Base-by-base conservation (phyloP, 2,888 invertebrate species). In the Cerastoderma edule region DNA sequence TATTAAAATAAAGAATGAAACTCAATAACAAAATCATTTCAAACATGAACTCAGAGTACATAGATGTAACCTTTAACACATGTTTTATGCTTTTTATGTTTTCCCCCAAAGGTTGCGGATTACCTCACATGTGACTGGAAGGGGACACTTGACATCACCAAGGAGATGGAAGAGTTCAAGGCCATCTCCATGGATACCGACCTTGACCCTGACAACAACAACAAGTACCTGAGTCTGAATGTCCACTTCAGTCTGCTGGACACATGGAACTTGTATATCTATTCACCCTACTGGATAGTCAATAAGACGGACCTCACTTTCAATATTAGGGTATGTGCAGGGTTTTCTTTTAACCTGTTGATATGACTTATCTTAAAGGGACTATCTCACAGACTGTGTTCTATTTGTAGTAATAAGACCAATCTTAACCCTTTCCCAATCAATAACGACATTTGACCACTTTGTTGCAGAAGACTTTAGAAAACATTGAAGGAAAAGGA, bases 311-410 rank as follows among this genome's bases (percentile, higher is more conserved):
- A 90, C 65, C 83, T 91, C 13, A 90, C 90, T 27, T 75, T 88
- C 82, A 95, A 96, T 91, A 94, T 97, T 83, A 95, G 96, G 94
- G 96, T 96, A 91, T 91, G 90, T 79, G n/a, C n/a, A n/a, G n/a
- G n/a, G n/a, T n/a, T n/a, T n/a, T n/a, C n/a, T n/a, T n/a, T n/a
- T n/a, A n/a, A n/a, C n/a, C n/a, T n/a, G n/a, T n/a, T n/a, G n/a
- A n/a, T n/a, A n/a, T n/a, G n/a, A n/a, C n/a, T n/a, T n/a, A n/a
- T n/a, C n/a, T n/a, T n/a, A n/a, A n/a, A n/a, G n/a, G n/a, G n/a
- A n/a, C n/a, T n/a, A n/a, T n/a, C n/a, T n/a, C n/a, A n/a, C n/a
- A n/a, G n/a, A n/a, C n/a, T n/a, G n/a, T n/a, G n/a, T n/a, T n/a
- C n/a, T n/a, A n/a, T n/a, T n/a, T n/a, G n/a, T n/a, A n/a, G n/a